These are phyloP conservation scores for Cylas formicarius DNA, from an alignment of 1,140 invertebrate species.

Conservation along the genomic window DNA sequence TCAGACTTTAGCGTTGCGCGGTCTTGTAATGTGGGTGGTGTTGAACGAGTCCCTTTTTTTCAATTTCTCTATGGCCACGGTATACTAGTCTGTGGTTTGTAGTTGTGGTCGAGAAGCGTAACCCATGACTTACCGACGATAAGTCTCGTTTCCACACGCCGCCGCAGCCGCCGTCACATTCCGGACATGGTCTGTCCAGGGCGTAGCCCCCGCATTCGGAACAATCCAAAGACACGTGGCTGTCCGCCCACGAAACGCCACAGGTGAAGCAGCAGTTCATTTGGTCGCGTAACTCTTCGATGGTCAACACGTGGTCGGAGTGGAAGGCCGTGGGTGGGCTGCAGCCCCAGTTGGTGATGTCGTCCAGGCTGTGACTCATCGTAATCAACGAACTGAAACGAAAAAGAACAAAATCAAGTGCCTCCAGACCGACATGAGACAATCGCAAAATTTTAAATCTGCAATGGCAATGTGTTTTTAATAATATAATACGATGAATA, in stretches of 20 bases:
- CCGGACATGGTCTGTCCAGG: slow-evolving; percentile 64
- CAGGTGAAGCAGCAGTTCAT: slow-evolving; percentile 72
- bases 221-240: slow-evolving; percentile 73
- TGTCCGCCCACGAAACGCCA: slow-evolving; percentile 73
- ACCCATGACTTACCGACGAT: slow-evolving; percentile 52
- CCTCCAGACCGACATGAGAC: too few relatives aligned
- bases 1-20: too few relatives aligned
- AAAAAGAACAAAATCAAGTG: slow-evolving; percentile 8
- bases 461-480: not conserved
- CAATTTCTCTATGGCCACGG: too few relatives aligned
- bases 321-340: slow-evolving; percentile 28
- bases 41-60: too few relatives aligned
- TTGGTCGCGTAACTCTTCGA: slow-evolving; percentile 64
- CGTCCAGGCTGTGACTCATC: slow-evolving; percentile 38
- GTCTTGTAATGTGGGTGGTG: too few relatives aligned
- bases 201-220: slow-evolving; percentile 77
- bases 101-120: slow-evolving; percentile 21
- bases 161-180: slow-evolving; percentile 68
- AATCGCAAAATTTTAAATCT: too few relatives aligned
- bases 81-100: not conserved
- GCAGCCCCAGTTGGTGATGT: slow-evolving; percentile 31
- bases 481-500: not conserved
- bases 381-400: slow-evolving; percentile 37
- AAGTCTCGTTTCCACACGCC: slow-evolving; percentile 71
- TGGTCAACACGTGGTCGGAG: slow-evolving; percentile 51